Conservation (phyloP, 2,888 invertebrate species). For the Chaetogeoica ovagalla region DNA sequence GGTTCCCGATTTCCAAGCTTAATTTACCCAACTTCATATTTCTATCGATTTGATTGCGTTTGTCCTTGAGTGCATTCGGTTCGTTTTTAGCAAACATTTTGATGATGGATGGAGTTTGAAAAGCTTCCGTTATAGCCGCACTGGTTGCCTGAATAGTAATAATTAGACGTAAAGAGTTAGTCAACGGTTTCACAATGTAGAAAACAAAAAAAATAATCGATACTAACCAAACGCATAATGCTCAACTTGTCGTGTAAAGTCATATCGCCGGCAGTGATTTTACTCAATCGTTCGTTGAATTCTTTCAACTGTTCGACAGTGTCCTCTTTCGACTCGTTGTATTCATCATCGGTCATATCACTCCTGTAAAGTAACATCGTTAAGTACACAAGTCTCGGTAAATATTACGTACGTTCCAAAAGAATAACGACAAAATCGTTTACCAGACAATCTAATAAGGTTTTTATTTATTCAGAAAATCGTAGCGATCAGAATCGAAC, state of each 20-base stretch:
- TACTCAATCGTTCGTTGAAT: constrained; percentile 67
- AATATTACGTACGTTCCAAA: no score
- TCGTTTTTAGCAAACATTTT: constrained; percentile 73
- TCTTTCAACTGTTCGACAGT: constrained; percentile 73
- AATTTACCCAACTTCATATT: constrained; percentile 67
- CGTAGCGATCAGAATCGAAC: no score
- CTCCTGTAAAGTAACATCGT: background rate
- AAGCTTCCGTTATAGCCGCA: constrained; percentile 74
- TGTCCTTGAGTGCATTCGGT: constrained; percentile 67
- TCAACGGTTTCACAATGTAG: no score
- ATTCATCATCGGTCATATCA: constrained; percentile 66
- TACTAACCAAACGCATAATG: constrained; percentile 63
- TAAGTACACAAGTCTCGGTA: no score
- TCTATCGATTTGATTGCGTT: constrained; percentile 65
- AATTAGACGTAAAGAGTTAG: no score
- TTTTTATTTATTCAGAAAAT: no score
- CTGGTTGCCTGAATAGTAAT: constrained; percentile 66
- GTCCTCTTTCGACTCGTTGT: constrained; percentile 70
- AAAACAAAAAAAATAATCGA: constrained; percentile 24
- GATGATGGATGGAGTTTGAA: constrained; percentile 75
- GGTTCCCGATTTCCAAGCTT: constrained; percentile 14
- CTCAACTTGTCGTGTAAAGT: constrained; percentile 69
- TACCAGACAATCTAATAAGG: no score
- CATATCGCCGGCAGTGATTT: constrained; percentile 70
- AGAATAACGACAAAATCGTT: no score